Evolutionary conservation across 2,113 vertebrate genomes (phyloP).

Genomic region (Phodopus roborovskii): DNA sequence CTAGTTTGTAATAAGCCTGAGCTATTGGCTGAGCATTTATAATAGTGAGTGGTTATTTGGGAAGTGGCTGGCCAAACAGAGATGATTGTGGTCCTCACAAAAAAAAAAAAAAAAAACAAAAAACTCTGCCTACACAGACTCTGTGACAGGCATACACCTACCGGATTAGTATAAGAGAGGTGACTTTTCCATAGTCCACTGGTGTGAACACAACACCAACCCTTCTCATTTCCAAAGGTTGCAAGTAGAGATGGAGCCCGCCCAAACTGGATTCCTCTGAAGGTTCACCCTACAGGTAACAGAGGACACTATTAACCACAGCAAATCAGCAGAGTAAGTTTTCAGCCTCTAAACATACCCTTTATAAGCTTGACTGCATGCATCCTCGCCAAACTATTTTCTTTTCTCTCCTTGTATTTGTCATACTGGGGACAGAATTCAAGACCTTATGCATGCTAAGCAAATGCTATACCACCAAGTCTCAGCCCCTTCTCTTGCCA

Average conservation of each 20-base stretch:
- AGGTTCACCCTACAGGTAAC: conserved; percentile 74
- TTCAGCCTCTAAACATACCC: neutral
- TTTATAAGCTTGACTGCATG: neutral
- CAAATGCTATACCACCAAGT: neutral
- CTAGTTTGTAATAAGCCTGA: too few relatives aligned
- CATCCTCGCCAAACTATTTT: neutral
- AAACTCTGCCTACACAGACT: neutral
- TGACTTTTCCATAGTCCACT: conserved; percentile 91
- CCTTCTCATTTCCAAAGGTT: conserved; percentile 92
- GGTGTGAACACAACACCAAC: conserved; percentile 94
- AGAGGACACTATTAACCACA: conserved; percentile 5
- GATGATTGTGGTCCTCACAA: accelerated
- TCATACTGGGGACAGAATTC: neutral
- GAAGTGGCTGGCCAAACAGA: too few relatives aligned
- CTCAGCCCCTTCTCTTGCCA: too few relatives aligned
- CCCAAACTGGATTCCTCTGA: conserved; percentile 79
- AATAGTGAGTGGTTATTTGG: too few relatives aligned
- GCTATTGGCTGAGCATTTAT: too few relatives aligned
- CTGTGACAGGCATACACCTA: conserved; percentile 78
- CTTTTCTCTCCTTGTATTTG: too few relatives aligned
- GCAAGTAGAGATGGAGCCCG: conserved; percentile 89
- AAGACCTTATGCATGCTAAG: neutral
- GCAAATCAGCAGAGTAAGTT: neutral
- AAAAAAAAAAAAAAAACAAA: too few relatives aligned
- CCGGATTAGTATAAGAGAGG: conserved; percentile 95